Evolutionary conservation across 2,113 vertebrate genomes (phyloP), one percentile per base, ranked within the genome.

Genomic region (Syngnathus scovelli): DNA sequence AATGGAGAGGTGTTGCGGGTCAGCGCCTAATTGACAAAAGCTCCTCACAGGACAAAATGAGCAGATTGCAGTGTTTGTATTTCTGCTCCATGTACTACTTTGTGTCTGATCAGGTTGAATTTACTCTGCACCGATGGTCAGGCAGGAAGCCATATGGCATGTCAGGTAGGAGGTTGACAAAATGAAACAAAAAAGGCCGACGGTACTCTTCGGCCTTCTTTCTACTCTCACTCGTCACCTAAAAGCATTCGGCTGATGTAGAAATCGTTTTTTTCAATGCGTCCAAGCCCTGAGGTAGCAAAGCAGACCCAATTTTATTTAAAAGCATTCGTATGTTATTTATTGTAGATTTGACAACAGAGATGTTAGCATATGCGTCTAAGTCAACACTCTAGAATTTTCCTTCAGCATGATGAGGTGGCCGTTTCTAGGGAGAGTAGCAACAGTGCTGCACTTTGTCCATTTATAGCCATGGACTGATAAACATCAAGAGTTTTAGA

Each of bases 61-160:
- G 70, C 80, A 85, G 81, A 84, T 76, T 82, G 78, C 78, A 58
- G 39, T 86, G 85, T 92, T 90, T 90, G 85, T 77, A 70, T 75
- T 90, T 90, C 84, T 70, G 74, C 87, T 89, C 82, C 82, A 86
- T 92, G 89, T 89, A 87, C 66, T 75, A 67, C 64, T 75, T 76
- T 74, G 69, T 75, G 76, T 83, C 85, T 84, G 64, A 80, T 82
- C 83, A 70, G 43, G 73, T 70, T 70, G 77, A 44, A 77, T 85
- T 86, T 72, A 69, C 74, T 64, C 44, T 66, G 48, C 80, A 58
- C 74, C 66, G 60, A 71, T 41, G 37, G 44, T 46, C 64, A 78
- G 70, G 68, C 75, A 54, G 62, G 48, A 62, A 4, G 66, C 66
- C 78, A 85, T 70, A 69, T 73, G 44, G 66, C 44, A 63, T 46